Conservation (phyloP, 2,113 vertebrate species). For the Spea bombifrons region DNA sequence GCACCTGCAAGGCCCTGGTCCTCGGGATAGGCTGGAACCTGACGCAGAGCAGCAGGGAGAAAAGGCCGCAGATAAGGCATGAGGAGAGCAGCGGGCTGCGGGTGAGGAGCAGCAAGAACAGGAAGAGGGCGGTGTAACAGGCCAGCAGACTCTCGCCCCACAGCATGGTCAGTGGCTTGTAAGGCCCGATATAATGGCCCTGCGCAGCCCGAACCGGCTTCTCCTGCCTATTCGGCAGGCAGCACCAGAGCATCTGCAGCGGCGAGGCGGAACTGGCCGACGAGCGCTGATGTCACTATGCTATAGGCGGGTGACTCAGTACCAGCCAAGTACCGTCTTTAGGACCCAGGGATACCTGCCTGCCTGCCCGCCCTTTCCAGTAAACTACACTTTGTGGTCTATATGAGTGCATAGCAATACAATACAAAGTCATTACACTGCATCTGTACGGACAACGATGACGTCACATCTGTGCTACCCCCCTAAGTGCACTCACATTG, state of each 20-base stretch:
- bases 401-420: too few relatives aligned
- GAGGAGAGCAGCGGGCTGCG: constrained; percentile 74
- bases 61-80: constrained; percentile 69
- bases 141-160: constrained; percentile 67
- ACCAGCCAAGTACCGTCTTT: too few relatives aligned
- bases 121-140: constrained; percentile 70
- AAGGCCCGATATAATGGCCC: constrained; percentile 25
- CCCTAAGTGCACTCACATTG: too few relatives aligned
- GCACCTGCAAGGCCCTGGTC: constrained; percentile 69
- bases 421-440: too few relatives aligned
- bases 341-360: too few relatives aligned
- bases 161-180: constrained; percentile 58
- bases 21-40: constrained; percentile 73
- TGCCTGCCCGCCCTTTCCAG: too few relatives aligned
- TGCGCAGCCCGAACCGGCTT: not conserved
- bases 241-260: too few relatives aligned
- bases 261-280: constrained; percentile 3
- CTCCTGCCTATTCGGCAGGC: not conserved
- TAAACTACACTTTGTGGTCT: too few relatives aligned
- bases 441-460: too few relatives aligned
- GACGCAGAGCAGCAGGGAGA: constrained; percentile 70
- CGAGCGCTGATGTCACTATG: not conserved
- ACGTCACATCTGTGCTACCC: too few relatives aligned
- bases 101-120: constrained; percentile 65
- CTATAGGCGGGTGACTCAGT: too few relatives aligned